Evolutionary conservation across 2,113 vertebrate species (phyloP).

Genomic region (Siniperca knerii): DNA sequence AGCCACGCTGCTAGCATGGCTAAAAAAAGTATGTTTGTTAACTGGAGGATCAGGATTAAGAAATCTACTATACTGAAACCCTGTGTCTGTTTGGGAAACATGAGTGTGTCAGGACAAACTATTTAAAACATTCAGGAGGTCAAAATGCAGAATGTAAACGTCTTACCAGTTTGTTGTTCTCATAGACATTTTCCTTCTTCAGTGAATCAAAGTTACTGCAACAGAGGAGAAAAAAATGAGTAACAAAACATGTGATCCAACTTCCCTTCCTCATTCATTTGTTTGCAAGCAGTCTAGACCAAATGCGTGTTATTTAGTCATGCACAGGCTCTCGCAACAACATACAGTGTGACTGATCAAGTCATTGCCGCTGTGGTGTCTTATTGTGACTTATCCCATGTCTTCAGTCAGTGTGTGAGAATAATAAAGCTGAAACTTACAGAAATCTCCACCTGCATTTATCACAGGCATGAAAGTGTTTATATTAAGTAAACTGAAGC

Average conservation of each 20-base stretch:
- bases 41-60: neutral
- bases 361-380: slow-evolving; percentile 11
- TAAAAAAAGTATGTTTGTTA: too few relatives aligned
- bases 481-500: slow-evolving; percentile 1
- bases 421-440: slow-evolving; percentile 1
- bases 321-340: neutral
- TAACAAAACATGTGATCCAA: slow-evolving; percentile 24
- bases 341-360: slow-evolving; percentile 4
- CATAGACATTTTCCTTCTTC: slow-evolving; percentile 92
- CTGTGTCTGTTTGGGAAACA: neutral
- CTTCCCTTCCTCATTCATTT: neutral
- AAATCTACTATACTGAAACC: neutral
- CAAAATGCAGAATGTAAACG: neutral
- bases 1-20: neutral
- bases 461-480: neutral
- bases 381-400: neutral
- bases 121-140: neutral
- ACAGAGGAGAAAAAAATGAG: slow-evolving; percentile 40
- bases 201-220: slow-evolving; percentile 91
- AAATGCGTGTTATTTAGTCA: slow-evolving; percentile 39
- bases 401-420: neutral
- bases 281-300: slow-evolving; percentile 4
- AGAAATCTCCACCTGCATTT: slow-evolving; percentile 1
- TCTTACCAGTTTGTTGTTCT: slow-evolving; percentile 97
- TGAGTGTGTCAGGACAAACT: neutral